These are phyloP conservation scores for Petrophora chlorosata DNA, from an alignment of 2,888 invertebrate species.

Conservation along the genomic window DNA sequence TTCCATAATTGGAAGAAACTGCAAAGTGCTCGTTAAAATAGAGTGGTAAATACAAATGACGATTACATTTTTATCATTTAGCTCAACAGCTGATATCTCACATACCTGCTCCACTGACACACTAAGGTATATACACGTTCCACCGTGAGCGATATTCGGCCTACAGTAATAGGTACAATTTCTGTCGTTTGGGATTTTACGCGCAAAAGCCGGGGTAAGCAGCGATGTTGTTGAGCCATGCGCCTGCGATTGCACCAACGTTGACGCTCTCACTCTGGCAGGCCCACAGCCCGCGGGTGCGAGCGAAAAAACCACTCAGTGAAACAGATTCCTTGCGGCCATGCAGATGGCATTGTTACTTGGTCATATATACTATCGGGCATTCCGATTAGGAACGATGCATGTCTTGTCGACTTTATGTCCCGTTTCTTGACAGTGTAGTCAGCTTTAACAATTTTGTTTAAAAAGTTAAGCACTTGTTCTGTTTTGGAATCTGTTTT, in stretches of 20 bases:
- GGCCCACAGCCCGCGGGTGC: neutral
- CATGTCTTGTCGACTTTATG: conserved; percentile 6
- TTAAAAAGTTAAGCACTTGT: neutral
- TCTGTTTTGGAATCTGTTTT: conserved; percentile 3
- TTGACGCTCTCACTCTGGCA: neutral
- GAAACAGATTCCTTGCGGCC: conserved; percentile 10
- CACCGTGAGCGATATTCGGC: conserved; percentile 9
- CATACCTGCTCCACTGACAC: no score
- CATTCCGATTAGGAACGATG: conserved; percentile 12
- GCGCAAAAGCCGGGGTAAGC: no score
- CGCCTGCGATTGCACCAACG: neutral
- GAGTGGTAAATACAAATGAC: no score
- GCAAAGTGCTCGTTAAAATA: no score
- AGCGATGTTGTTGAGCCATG: no score
- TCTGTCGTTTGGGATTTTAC: no score
- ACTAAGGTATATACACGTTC: conserved; percentile 6
- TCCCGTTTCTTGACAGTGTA: conserved; percentile 5
- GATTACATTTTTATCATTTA: no score
- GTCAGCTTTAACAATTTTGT: neutral
- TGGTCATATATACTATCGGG: neutral
- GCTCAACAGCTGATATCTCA: no score
- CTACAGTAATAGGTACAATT: neutral
- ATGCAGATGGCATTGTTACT: conserved; percentile 1
- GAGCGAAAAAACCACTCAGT: conserved; percentile 10
- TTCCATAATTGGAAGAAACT: no score